Evolutionary conservation across 1,140 invertebrate genomes (phyloP), one percentile per base, ranked within the genome.

Genomic region (Eumeta japonica): DNA sequence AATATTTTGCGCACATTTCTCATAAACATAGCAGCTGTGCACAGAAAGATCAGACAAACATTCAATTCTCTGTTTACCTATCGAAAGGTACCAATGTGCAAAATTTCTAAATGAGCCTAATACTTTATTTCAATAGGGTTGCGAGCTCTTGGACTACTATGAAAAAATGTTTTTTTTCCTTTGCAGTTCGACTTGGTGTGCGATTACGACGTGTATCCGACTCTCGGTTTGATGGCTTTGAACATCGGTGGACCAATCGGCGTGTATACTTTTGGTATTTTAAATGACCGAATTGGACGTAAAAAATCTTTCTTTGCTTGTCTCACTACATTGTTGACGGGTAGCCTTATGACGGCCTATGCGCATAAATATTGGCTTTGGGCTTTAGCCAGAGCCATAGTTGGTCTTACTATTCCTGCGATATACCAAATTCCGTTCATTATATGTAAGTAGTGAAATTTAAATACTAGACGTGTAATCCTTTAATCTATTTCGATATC

Each of bases 351-450:
- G 43, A 89, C 88, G 7, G 85, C 86, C 2, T 77, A 85, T 28
- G 82, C 89, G 17, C 79, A 80, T 30, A 80, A 86, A 58, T 93
- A 90, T 60, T 89, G 85, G 83, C 81, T 81, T 28, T 94, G 92
- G 88, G 84, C 88, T 0, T 68, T 79, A 1, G 86, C 86, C 48
- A 77, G 90, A 48, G 77, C 86, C 10, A 77, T 94, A 33, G 89
- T 92, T 3, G 92, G 91, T 11, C 64, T 93, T 1, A 92, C 90
- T 1, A 90, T 94, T 50, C 91, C 91, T 7, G 91, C 90, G 3
- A 86, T 94, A n/a, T 94, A 94, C 71, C 91, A 95, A 76, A 92
- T 94, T 62, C 92, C 92, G 3, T 94, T 94, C 56, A 94, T 94
- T 41, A 93, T 94, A 55, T 90, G 92, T 93, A 79, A 87, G 83